A percentile compares a stretch with the other conserved stretches of the same genome.
phyloP scores from a whole-genome alignment of 2,888 invertebrate genomes.

The Nomada hirtipes region DNA sequence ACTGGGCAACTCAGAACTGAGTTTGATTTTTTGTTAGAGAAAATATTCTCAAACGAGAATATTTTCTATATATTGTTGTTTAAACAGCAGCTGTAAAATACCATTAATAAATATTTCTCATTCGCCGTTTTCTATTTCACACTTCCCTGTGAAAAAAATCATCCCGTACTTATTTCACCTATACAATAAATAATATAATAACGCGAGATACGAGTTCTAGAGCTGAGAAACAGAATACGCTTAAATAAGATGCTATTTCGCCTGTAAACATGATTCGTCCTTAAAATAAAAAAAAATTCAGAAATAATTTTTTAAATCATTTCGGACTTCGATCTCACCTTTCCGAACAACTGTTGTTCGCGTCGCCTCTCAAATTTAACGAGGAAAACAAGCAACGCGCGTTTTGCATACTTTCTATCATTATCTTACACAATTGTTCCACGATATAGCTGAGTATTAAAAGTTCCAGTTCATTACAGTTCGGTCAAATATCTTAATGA shows the following conservation, averaged over 20 bases:
- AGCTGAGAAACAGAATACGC: constrained; percentile 14
- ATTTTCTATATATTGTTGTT: background rate
- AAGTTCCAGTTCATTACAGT: constrained; percentile 13
- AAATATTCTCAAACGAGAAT: constrained; percentile 10
- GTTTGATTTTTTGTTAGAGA: background rate
- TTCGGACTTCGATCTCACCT: background rate
- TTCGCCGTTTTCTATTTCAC: background rate
- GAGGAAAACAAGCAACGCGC: constrained; percentile 32
- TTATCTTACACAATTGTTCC: constrained; percentile 33
- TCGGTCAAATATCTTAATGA: background rate
- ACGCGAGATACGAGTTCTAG: constrained; percentile 5
- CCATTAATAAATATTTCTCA: constrained; percentile 42
- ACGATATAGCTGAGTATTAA: constrained; percentile 33
- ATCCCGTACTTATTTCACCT: constrained; percentile 7
- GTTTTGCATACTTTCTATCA: constrained; percentile 4
- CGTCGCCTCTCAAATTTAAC: constrained; percentile 5
- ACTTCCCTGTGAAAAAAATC: background rate
- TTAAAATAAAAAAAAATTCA: background rate
- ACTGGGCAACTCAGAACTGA: background rate
- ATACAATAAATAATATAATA: constrained; percentile 38
- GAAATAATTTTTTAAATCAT: constrained; percentile 1
- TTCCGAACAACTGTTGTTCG: constrained; percentile 1
- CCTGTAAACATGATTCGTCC: background rate
- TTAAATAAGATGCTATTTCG: constrained; percentile 5
- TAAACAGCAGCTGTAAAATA: background rate